Evolutionary conservation across 1,140 invertebrate species (phyloP).

Genomic region (Drosophila baimaii): DNA sequence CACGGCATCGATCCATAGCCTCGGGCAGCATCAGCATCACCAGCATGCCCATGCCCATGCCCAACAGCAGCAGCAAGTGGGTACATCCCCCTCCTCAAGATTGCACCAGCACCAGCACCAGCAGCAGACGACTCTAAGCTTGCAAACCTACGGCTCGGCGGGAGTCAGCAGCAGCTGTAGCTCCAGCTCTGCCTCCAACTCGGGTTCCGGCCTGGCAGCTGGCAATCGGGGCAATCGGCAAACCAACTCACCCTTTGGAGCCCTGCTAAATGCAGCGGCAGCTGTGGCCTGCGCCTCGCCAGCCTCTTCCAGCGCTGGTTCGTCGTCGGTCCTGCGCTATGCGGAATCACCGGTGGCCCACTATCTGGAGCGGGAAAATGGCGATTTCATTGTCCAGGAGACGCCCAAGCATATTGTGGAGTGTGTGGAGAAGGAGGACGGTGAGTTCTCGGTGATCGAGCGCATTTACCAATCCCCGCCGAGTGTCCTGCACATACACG

Average conservation of each 20-base stretch:
- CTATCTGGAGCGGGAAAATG: slow-evolving; percentile 80
- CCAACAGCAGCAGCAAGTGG: slow-evolving; percentile 19
- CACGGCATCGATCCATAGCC: slow-evolving; percentile 5
- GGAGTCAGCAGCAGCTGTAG: slow-evolving; percentile 14
- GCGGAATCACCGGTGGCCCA: slow-evolving; percentile 82
- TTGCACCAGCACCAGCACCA: slow-evolving; percentile 35
- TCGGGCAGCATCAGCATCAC: slow-evolving; percentile 30
- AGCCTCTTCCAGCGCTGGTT: slow-evolving; percentile 38
- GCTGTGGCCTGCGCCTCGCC: slow-evolving; percentile 64
- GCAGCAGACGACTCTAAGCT: slow-evolving; percentile 21
- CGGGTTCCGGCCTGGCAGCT: not conserved
- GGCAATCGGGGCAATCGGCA: slow-evolving; percentile 53
- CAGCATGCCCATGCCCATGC: slow-evolving; percentile 32
- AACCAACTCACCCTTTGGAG: slow-evolving; percentile 65
- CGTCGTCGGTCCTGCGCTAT: slow-evolving; percentile 69
- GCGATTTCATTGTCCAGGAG: slow-evolving; percentile 83
- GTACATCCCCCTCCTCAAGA: slow-evolving; percentile 6
- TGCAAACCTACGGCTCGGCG: slow-evolving; percentile 28
- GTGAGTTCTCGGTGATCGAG: slow-evolving; percentile 82
- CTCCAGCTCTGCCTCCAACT: slow-evolving; percentile 12
- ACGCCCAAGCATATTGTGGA: slow-evolving; percentile 83
- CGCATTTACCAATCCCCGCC: slow-evolving; percentile 83
- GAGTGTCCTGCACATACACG: slow-evolving; percentile 80
- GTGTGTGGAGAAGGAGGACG: slow-evolving; percentile 81
- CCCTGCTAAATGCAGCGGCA: slow-evolving; percentile 67